Base-by-base conservation (phyloP, 2,113 vertebrate genomes). In the Pseudonaja textilis region DNA sequence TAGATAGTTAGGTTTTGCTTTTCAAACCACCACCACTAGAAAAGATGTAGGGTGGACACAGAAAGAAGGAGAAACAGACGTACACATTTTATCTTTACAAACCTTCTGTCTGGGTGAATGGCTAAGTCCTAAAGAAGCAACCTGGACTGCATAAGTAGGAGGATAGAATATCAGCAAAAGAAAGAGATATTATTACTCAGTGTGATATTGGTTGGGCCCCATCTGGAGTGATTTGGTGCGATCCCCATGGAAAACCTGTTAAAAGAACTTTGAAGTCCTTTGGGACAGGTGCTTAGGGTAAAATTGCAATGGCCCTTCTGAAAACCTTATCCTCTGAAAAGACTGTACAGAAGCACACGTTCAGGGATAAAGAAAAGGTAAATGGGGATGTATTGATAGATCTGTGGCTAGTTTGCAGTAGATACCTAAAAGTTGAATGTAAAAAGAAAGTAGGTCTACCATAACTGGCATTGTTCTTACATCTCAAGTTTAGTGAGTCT, bases 91-190 rank as follows among this genome's bases (percentile, higher is more conserved):
- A 90, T 90, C 81, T 93, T 93, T 90, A 47, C 56, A 93, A 90
- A 61, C 94, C 90, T 90, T 91, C 89, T 93, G 94, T 89, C 47
- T 39, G 54, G 74, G 81, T 3, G 61, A 89, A 42, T n/a, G 45
- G 42, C 52, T 74, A 91, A 93, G 39, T 34, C 81, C 26, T 9
- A 59, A 89, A 91, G 64, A 95, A 93, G 95, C 94, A 94, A 89
- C 93, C 54, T 95, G 95, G 94, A 92, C 50, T 20, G 89, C 89
- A 87, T 18, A 56, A 52, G 89, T 34, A 7, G 50, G 47, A 18
- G 61, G 93, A 93, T 95, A 88, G 85, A 69, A 91, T 95, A 94
- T 96, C 96, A 94, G 90, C 22, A 12, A 90, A 93, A 95, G 96
- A 92, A 61, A 1, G 16, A 90, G n/a, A 94, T 91, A 93, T 93